These are phyloP conservation scores for Nephotettix cincticeps DNA, from an alignment of 1,140 invertebrate genomes.

Conservation along the genomic window DNA sequence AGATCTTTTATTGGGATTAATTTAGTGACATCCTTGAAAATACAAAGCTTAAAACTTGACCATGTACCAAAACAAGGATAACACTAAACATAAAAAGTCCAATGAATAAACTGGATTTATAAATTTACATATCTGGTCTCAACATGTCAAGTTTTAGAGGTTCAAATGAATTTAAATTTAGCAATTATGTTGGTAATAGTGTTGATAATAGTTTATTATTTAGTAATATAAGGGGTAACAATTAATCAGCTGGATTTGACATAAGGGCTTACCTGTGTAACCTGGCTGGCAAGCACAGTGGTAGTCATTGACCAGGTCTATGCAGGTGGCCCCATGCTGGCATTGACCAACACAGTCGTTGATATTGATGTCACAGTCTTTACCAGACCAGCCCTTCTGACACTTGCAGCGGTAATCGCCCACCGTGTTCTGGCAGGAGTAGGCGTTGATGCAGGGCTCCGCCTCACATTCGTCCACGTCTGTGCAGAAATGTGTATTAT, in stretches of 20 bases:
- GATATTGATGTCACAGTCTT: conserved; percentile 86
- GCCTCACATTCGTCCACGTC: conserved; percentile 66
- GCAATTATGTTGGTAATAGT: conserved; percentile 3
- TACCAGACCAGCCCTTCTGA: conserved; percentile 81
- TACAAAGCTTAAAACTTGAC: no score
- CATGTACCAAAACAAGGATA: no score
- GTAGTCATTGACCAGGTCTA: conserved; percentile 80
- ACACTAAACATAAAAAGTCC: no score
- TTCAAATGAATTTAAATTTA: no score
- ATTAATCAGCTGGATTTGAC: no score
- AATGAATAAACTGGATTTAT: no score
- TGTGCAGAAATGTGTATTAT: no score
- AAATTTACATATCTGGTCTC: no score
- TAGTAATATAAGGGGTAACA: no score
- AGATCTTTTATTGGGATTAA: no score
- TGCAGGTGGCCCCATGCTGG: conserved; percentile 81
- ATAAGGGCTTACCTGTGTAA: conserved; percentile 66
- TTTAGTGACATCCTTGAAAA: no score
- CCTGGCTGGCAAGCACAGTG: conserved; percentile 79
- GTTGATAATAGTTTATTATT: conserved; percentile 10
- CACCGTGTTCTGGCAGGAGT: conserved; percentile 73
- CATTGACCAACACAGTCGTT: conserved; percentile 88
- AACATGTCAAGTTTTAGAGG: no score
- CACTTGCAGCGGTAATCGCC: conserved; percentile 84
- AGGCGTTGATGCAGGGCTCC: conserved; percentile 77